A percentile compares a stretch with the other conserved stretches of the same genome.
Evolutionary conservation across 2,888 invertebrate genomes (phyloP).

Genomic region (Lepetodrilus schrolli): DNA sequence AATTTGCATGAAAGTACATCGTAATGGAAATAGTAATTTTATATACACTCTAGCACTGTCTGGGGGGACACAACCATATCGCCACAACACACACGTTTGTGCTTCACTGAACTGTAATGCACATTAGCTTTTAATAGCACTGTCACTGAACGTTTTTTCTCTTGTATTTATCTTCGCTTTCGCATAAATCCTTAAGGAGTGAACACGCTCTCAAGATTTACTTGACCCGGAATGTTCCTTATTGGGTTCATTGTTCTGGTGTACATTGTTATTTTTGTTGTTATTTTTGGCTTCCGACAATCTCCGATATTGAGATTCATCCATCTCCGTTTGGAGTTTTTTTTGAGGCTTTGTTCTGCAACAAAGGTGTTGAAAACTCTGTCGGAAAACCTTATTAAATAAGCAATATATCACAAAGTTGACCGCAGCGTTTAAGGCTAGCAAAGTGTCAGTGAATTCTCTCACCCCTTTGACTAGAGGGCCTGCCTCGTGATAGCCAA

Average conservation of each 20-base stretch:
- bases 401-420: slow-evolving; percentile 67
- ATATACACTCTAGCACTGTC: no score
- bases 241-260: neutral
- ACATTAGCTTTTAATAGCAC: no score
- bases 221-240: neutral
- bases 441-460: slow-evolving; percentile 66
- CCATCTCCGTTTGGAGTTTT: slow-evolving; percentile 46
- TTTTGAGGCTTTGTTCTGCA: slow-evolving; percentile 33
- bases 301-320: slow-evolving; percentile 50
- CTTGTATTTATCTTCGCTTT: no score
- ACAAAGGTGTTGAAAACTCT: slow-evolving; percentile 51
- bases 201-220: neutral
- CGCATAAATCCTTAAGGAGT: neutral
- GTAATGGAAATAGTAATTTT: no score
- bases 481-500: slow-evolving; percentile 66
- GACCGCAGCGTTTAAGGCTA: slow-evolving; percentile 66
- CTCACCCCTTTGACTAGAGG: slow-evolving; percentile 62
- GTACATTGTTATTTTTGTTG: slow-evolving; percentile 26
- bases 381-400: slow-evolving; percentile 66
- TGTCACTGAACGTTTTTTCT: no score
- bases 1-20: no score
- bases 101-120: no score
- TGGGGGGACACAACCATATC: no score
- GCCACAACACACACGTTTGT: no score
- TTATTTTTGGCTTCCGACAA: slow-evolving; percentile 41